Evolutionary conservation across 2,113 vertebrate genomes (phyloP).

Genomic region (Anolis sagrei): DNA sequence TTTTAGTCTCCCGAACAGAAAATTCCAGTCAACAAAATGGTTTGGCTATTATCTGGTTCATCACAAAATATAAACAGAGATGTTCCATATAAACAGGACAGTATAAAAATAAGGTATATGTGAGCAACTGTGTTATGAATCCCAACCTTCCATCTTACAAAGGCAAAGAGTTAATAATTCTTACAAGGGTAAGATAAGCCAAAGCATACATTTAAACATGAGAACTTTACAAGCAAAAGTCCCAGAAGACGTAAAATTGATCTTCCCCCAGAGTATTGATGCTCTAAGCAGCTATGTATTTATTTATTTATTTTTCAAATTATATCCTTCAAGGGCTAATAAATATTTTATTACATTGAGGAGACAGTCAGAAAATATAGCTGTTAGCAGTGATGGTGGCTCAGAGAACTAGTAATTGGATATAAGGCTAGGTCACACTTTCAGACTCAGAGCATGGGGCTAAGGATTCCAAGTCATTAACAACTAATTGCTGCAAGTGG

Average conservation of each 20-base stretch:
- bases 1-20: neutral
- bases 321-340: constrained; percentile 15
- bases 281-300: neutral
- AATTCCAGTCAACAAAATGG: neutral
- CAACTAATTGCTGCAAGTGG: constrained; percentile 42
- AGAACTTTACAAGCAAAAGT: neutral
- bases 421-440: constrained; percentile 43
- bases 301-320: constrained; percentile 27
- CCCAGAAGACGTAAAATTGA: constrained; percentile 5
- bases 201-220: constrained; percentile 11
- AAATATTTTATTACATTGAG: constrained; percentile 19
- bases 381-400: neutral
- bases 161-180: constrained; percentile 22
- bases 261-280: neutral
- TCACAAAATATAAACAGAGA: too few relatives aligned
- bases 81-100: neutral
- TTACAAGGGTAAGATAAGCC: constrained; percentile 3
- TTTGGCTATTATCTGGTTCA: neutral
- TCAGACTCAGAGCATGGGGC: constrained; percentile 44
- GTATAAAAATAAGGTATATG: neutral
- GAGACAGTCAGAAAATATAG: neutral
- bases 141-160: neutral
- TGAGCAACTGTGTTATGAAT: neutral
- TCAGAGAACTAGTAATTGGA: constrained; percentile 39
- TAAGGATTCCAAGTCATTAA: constrained; percentile 50